phyloP scores from a whole-genome alignment of 2,113 vertebrate genomes.

The Artemisiospiza belli region DNA sequence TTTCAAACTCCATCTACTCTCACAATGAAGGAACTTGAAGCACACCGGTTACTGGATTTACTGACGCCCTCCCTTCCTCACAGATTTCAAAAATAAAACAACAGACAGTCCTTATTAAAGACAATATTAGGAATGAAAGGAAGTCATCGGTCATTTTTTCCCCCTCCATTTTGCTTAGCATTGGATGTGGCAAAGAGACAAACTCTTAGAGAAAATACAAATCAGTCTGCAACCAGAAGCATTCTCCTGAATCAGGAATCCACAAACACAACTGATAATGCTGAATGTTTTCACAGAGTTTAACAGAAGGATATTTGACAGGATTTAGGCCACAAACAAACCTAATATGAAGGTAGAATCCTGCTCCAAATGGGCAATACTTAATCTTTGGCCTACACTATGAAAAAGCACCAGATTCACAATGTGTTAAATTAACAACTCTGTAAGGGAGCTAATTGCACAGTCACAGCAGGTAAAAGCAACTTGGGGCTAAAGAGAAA shows the following conservation, averaged over 20 bases:
- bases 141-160: background rate
- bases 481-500: background rate
- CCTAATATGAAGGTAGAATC: background rate
- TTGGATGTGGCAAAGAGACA: background rate
- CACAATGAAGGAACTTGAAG: background rate
- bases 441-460: background rate
- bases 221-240: background rate
- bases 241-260: background rate
- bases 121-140: background rate
- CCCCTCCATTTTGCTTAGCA: background rate
- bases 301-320: background rate
- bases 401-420: background rate
- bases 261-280: background rate
- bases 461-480: background rate
- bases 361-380: background rate
- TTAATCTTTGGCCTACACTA: background rate
- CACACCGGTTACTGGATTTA: background rate
- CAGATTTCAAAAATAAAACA: background rate
- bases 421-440: background rate
- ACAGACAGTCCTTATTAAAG: background rate
- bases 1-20: background rate
- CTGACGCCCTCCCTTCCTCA: background rate
- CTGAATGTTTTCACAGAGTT: background rate
- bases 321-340: background rate
- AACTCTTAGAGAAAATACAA: background rate